These are phyloP conservation scores for Drosophila aldrichi DNA, from an alignment of 2,888 invertebrate genomes.

Conservation along the genomic window DNA sequence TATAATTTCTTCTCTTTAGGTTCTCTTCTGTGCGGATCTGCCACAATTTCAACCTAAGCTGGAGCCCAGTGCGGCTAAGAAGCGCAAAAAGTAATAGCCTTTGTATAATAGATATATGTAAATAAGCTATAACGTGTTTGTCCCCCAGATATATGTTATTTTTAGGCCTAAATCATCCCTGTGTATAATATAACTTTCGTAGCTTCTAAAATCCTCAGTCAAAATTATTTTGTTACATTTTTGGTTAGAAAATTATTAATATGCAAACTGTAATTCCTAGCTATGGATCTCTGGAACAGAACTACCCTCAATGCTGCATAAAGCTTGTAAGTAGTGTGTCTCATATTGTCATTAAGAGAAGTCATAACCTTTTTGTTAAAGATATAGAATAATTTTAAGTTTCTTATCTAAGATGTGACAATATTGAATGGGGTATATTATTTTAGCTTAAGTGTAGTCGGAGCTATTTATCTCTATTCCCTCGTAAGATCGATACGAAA, in stretches of 20 bases:
- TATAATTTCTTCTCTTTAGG: conserved; percentile 84
- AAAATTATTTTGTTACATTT: background rate
- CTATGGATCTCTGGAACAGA: background rate
- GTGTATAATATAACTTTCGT: background rate
- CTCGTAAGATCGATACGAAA: background rate
- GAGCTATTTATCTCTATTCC: background rate
- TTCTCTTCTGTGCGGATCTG: conserved; percentile 93
- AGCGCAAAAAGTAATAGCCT: conserved; percentile 11
- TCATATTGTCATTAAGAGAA: background rate
- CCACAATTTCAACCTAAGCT: conserved; percentile 87
- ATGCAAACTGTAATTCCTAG: background rate
- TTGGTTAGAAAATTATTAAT: background rate
- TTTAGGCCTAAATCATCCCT: background rate
- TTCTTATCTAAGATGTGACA: background rate
- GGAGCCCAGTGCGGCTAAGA: background rate
- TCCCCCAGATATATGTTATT: background rate
- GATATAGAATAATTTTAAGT: background rate
- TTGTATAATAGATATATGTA: background rate
- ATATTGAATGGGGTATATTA: no score
- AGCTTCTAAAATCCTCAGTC: background rate
- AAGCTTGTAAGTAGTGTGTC: background rate
- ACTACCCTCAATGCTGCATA: background rate
- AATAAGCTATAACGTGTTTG: background rate
- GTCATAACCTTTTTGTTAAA: background rate
- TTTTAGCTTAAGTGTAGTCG: background rate